Evolutionary conservation across 2,113 vertebrate genomes (phyloP), one percentile per base, ranked within the genome.

Genomic region (Peromyscus californicus): DNA sequence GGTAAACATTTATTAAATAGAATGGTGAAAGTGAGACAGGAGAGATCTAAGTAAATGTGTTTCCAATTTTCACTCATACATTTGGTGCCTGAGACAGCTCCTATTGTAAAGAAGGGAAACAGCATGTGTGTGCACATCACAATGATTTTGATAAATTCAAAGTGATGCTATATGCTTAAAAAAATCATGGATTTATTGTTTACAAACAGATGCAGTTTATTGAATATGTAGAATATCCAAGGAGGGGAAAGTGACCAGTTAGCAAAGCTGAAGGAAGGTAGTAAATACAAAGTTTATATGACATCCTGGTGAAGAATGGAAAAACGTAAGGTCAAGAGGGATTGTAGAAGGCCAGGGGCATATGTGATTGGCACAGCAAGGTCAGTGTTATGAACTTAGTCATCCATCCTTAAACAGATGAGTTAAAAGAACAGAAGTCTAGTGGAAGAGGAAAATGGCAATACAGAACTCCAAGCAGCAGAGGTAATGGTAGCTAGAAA

Each of bases 81-180:
- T 74, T 75, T 70, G 36, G 2, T 24, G 87, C 22, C 7, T 57
- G 39, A 45, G 54, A 33, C 1, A 95, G 31, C 6, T 93, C 7
- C 42, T 75, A 12, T 7, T 86, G 9, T n/a, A 67, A 57, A 57
- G 48, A 90, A 63, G 8, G 1, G 39, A 89, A 79, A 19, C 0
- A 6, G 78, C n/a, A 17, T 5, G 29, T 90, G 48, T 63, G 24
- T 45, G 15, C 45, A 90, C 74, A 89, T 93, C 45, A 94, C 42
- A 67, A 36, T 29, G 67, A 26, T 83, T 86, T 92, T 79, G 3
- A 33, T 89, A 86, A 93, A 93, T 26, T 79, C 67, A 39, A 93
- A 93, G 3, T n/a, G 12, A 88, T 88, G 72, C 13, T 51, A 42
- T 69, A 39, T 70, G 5, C 54, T 88, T 95, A 83, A 86, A 54